Conservation (phyloP, 2,113 vertebrate species). For the Grammomys dolichurus region DNA sequence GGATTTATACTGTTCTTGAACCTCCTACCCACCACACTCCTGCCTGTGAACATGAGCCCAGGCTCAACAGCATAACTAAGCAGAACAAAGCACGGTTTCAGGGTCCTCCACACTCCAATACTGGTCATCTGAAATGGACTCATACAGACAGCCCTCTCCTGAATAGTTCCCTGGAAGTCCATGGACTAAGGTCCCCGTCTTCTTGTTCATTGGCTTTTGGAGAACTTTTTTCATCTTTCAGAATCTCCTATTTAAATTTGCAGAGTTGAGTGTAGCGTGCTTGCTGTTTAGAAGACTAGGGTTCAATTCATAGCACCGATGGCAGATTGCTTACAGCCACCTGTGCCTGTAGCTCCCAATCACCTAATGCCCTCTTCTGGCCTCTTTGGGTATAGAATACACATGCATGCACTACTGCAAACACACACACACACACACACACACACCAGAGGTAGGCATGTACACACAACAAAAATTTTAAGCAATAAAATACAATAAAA, state of each 20-base stretch:
- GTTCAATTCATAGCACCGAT: background rate
- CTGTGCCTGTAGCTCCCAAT: background rate
- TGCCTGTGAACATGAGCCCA: background rate
- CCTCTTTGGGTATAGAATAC: background rate
- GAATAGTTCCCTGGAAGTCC: background rate
- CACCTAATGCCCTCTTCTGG: background rate
- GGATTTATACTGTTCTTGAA: background rate
- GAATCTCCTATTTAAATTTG: constrained; percentile 1
- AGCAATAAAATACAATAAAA: background rate
- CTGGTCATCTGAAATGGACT: background rate
- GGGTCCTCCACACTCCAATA: background rate
- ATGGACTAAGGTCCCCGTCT: background rate
- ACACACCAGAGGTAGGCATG: background rate
- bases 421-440: background rate
- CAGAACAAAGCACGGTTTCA: background rate
- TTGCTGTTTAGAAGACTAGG: background rate
- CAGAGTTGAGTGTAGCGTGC: background rate
- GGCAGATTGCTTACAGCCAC: background rate
- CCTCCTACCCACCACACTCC: background rate
- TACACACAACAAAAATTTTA: background rate
- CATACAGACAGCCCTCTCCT: background rate
- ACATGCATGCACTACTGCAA: background rate
- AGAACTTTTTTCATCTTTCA: background rate
- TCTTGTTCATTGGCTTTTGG: background rate
- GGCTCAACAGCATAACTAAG: fast-evolving